Conservation (phyloP, 2,797 vertebrate species). For the Lithobates sylvaticus region DNA sequence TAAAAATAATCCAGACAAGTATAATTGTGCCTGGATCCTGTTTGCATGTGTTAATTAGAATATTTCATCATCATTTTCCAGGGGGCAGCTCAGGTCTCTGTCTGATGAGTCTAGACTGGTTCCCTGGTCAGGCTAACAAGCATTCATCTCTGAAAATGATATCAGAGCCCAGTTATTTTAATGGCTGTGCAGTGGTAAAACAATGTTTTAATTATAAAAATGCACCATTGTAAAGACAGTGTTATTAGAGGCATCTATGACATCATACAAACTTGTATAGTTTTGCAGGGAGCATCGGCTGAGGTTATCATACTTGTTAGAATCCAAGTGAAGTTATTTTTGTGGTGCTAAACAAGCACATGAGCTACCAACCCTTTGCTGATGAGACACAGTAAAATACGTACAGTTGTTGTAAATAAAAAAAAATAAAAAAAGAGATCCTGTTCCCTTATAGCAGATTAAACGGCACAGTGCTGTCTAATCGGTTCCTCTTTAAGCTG, state of each 20-base stretch:
- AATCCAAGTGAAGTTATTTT: too few relatives aligned
- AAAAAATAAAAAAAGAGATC: too few relatives aligned
- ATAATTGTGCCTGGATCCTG: neutral
- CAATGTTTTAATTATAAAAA: neutral
- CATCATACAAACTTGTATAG: neutral
- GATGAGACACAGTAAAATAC: too few relatives aligned
- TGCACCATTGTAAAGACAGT: neutral
- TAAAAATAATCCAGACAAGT: neutral
- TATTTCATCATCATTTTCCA: slow-evolving; percentile 1
- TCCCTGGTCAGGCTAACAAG: neutral
- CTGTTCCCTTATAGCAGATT: too few relatives aligned
- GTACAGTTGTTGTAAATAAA: too few relatives aligned
- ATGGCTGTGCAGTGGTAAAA: neutral
- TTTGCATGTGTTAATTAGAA: slow-evolving; percentile 18
- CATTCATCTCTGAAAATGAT: neutral
- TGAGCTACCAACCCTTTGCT: too few relatives aligned
- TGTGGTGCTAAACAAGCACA: too few relatives aligned
- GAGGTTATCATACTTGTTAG: neutral
- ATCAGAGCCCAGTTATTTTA: neutral
- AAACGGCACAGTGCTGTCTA: too few relatives aligned
- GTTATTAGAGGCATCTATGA: neutral
- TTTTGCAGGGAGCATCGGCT: neutral
- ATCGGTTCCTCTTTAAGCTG: too few relatives aligned
- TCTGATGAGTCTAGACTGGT: slow-evolving; percentile 20
- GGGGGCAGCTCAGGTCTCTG: slow-evolving; percentile 28